Base-by-base conservation (phyloP, 2,888 invertebrate species). In the Tenthredo notha region DNA sequence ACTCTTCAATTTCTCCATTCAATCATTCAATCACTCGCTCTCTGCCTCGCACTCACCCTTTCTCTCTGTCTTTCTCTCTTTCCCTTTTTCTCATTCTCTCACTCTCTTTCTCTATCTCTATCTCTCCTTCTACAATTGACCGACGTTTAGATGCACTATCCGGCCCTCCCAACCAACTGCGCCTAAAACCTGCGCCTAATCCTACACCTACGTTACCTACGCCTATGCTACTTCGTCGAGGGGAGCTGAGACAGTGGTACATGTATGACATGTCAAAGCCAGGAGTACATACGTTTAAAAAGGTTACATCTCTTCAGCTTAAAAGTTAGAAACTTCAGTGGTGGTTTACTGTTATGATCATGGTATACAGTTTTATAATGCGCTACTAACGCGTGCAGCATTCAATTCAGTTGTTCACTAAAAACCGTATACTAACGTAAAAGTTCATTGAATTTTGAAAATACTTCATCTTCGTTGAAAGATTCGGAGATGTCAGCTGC, bases 191-290 rank as follows among this genome's bases (percentile, higher is more conserved):
- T 74, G 72, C 40, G 72, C 72, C 72, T 74, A 74, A 43, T 40
- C 72, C 72, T 74, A 74, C 40, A 5, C 72, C 72, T 74, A 70
- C 37, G 6, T 25, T 67, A 75, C 47, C 75, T 75, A 75, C 75
- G 47, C 9, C 75, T 75, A 77, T 29, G 33, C 25, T 50, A 77
- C 77, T 54, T 15, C n/a, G 33, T 50, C 77, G 77, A 54, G 77
- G 50, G 77, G 77, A 77, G 77, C 50, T 77, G 50, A 50, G 50
- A 50, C 47, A 50, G 18, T 77, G 77, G 77, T 47, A n/a, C n/a
- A 29, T 54, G 50, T 77, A 50, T 33, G 77, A 54, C 54, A 54
- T 50, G n/a, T 43, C 40, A 77, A 77, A 50, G 47, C 47, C 77
- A 54, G 54, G 43, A 43, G n/a, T 74, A 43, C 21, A 43, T 74